These are phyloP conservation scores for Prionailurus viverrinus DNA, from an alignment of 2,113 vertebrate genomes.

Conservation along the genomic window DNA sequence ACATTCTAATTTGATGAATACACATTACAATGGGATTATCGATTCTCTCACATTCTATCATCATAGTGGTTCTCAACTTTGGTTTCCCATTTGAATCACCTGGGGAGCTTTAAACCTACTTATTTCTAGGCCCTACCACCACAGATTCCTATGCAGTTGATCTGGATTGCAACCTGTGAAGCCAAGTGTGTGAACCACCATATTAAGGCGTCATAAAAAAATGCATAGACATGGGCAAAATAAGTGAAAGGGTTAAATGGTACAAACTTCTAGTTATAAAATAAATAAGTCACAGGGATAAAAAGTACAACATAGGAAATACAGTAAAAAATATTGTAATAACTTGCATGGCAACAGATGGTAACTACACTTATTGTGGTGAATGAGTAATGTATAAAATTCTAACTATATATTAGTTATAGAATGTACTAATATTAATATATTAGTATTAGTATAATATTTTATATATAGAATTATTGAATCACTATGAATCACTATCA, in stretches of 20 bases:
- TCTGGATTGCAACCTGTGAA: background rate
- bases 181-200: background rate
- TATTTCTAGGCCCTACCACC: background rate
- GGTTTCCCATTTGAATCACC: background rate
- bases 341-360: background rate
- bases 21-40: background rate
- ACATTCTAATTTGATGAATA: background rate
- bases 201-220: slow-evolving; percentile 20
- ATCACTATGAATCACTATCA: background rate
- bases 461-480: background rate
- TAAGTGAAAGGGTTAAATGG: background rate
- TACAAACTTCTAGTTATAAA: background rate
- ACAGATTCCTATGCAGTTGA: background rate
- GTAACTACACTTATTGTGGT: background rate
- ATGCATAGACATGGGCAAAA: background rate
- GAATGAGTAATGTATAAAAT: background rate
- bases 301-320: background rate
- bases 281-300: background rate
- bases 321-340: background rate
- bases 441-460: background rate
- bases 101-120: background rate
- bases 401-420: background rate
- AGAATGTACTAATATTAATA: background rate
- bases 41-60: background rate
- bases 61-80: background rate